Evolutionary conservation across 2,888 invertebrate genomes (phyloP), one percentile per base, ranked within the genome.

Genomic region (Pterostichus madidus): DNA sequence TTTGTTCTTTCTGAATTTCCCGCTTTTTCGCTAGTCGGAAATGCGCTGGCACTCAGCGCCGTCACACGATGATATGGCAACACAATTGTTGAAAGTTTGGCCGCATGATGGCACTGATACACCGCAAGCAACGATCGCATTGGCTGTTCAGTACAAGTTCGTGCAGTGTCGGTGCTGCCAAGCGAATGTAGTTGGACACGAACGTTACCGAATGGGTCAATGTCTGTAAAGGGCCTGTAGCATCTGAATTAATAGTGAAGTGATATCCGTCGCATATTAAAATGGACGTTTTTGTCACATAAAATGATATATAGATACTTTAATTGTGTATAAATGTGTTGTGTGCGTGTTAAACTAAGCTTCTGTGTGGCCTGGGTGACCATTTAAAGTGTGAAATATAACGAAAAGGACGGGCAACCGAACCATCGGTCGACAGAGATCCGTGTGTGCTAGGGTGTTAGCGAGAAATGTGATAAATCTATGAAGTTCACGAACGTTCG

Each of bases 381-480:
- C 87, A 87, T 86, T 84, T 88, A 86, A 87, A 86, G 88, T 87
- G 87, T 85, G 86, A 85, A 85, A 86, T 86, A 85, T 85, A 86
- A 86, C 46, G 85, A 84, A 85, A 86, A 84, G 85, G 85, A 84
- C 84, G 85, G 85, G 85, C 85, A 85, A 84, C 84, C 85, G 84
- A 85, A 85, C 85, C 85, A 85, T 85, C 85, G 84, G 85, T 87
- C 86, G 86, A 86, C 86, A 86, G 87, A 86, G 86, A 86, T 86
- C 88, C 86, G 87, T 85, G 91, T 92, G 92, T 76, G 82, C 91
- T 92, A 93, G 93, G 93, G 93, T 93, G 93, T 92, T 92, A 92
- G 92, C 93, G 91, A 93, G 93, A 93, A 93, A 93, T 93, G 93
- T 94, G 93, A 93, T 93, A 93, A 92, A 87, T 92, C 92, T 92